Percentiles rank a stretch among this genome's conserved stretches.
Evolutionary conservation across 2,888 invertebrate species (phyloP).

Genomic region (Belgica antarctica): DNA sequence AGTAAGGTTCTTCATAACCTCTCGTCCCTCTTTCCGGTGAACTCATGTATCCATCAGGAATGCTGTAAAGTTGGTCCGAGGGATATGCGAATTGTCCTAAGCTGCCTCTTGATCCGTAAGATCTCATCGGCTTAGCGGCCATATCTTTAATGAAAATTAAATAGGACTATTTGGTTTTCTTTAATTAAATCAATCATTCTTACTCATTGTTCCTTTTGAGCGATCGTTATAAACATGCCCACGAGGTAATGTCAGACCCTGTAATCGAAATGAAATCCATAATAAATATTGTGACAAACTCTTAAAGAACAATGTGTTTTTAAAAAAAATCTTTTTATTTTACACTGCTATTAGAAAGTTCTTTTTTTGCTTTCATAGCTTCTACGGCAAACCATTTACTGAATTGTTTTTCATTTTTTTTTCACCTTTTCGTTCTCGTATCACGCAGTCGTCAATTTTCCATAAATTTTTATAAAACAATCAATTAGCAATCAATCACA

Average conservation of each 20-base stretch:
- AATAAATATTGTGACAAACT: no score
- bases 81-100: constrained; percentile 55
- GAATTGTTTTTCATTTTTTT: no score
- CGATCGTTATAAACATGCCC: constrained; percentile 57
- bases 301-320: no score
- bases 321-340: no score
- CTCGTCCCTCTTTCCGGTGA: constrained; percentile 78
- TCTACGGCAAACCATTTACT: no score
- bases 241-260: constrained; percentile 54
- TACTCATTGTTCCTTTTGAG: constrained; percentile 54
- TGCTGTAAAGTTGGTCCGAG: constrained; percentile 57
- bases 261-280: no score
- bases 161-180: background rate
- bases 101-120: constrained; percentile 56
- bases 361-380: no score
- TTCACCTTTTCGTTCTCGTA: no score
- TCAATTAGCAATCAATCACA: constrained; percentile 20
- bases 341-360: no score
- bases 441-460: no score
- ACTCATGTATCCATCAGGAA: constrained; percentile 77
- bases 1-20: constrained; percentile 84
- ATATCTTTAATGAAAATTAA: no score
- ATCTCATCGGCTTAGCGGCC: constrained; percentile 56
- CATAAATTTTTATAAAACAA: background rate
- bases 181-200: constrained; percentile 46